Evolutionary conservation across 1,140 invertebrate genomes (phyloP).

Genomic region (Tetramorium simillimum): DNA sequence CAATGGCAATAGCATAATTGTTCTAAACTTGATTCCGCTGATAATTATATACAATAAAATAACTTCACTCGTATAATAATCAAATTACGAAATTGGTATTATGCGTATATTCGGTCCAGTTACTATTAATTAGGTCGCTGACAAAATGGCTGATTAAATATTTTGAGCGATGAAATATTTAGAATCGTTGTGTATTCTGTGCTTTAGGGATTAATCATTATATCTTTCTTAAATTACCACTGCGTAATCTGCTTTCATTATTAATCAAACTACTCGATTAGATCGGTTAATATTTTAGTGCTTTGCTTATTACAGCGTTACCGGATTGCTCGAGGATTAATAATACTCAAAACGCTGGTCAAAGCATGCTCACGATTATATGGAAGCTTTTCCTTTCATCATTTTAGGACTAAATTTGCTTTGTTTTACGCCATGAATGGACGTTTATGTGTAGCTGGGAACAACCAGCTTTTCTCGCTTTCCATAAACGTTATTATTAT

Average conservation of each 20-base stretch:
- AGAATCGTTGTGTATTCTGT: not conserved
- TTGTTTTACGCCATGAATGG: constrained; percentile 10
- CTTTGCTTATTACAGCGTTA: constrained; percentile 22
- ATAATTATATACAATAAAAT: constrained; percentile 3
- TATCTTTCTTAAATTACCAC: not conserved
- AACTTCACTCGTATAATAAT: not conserved
- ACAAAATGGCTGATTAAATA: not conserved
- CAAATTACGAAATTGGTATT: constrained; percentile 23
- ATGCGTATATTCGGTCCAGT: constrained; percentile 13
- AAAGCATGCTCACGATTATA: constrained; percentile 46
- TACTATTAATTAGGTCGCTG: constrained; percentile 15
- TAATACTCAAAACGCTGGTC: constrained; percentile 22
- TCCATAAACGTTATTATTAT: constrained; percentile 43
- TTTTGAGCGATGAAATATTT: not conserved
- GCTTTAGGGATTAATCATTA: not conserved
- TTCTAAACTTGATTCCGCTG: constrained; percentile 39
- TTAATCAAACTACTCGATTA: not conserved
- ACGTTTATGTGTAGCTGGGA: not conserved
- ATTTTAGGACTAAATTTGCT: constrained; percentile 28
- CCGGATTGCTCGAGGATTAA: constrained; percentile 36
- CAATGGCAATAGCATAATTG: constrained; percentile 28
- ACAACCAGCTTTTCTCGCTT: constrained; percentile 36
- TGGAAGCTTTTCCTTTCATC: constrained; percentile 38
- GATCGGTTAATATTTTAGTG: constrained; percentile 15
- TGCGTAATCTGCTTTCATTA: constrained; percentile 13